phyloP scores from a whole-genome alignment of 92 coral and sea anemone species.

The Umimayanthus kanabou region DNA sequence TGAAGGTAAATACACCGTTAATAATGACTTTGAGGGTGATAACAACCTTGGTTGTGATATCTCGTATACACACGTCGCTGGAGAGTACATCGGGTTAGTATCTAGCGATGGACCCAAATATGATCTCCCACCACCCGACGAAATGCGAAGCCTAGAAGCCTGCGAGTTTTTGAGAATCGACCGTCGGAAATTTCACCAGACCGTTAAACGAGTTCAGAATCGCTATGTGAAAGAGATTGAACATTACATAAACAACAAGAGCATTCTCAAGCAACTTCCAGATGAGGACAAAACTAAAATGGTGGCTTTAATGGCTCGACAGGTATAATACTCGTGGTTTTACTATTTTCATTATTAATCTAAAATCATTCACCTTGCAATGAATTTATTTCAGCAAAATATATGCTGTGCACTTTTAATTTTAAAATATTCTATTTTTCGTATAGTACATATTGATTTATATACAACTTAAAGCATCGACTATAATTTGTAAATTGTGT shows the following conservation, averaged over 20 bases:
- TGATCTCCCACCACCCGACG: slow-evolving; percentile 90
- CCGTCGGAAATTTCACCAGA: slow-evolving; percentile 78
- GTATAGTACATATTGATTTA: no score
- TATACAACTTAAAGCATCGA: no score
- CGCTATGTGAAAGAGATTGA: slow-evolving; percentile 80
- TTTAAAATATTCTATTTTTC: no score
- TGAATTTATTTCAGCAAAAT: no score
- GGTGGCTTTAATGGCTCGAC: slow-evolving; percentile 81
- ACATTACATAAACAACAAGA: slow-evolving; percentile 60
- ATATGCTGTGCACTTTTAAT: no score
- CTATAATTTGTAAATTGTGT: no score
- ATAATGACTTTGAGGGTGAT: slow-evolving; percentile 45
- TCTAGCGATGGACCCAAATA: slow-evolving; percentile 88
- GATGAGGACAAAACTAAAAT: slow-evolving; percentile 70
- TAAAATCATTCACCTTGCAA: not conserved
- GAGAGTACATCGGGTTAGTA: slow-evolving; percentile 88
- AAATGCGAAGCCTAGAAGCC: slow-evolving; percentile 72
- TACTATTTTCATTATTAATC: not conserved
- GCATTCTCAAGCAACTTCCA: slow-evolving; percentile 63
- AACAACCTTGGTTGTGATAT: slow-evolving; percentile 58
- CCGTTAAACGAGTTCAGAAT: slow-evolving; percentile 74
- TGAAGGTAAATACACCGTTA: slow-evolving; percentile 77
- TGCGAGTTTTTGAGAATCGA: slow-evolving; percentile 89
- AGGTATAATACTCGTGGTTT: slow-evolving; percentile 55
- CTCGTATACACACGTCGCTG: slow-evolving; percentile 90